phyloP scores from a whole-genome alignment of 2,888 invertebrate species.

The Tetropium fuscum region DNA sequence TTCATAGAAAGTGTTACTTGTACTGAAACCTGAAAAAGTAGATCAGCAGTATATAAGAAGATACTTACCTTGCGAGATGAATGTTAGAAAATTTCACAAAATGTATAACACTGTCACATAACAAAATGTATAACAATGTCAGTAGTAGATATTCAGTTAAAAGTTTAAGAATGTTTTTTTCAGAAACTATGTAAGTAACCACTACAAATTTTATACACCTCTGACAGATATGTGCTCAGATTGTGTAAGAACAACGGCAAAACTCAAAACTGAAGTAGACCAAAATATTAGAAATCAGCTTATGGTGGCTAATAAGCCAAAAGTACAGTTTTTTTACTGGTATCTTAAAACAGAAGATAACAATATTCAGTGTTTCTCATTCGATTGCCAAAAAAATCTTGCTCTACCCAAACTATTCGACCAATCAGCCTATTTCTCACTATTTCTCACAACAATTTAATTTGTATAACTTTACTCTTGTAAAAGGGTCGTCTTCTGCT shows the following conservation, averaged over 20 bases:
- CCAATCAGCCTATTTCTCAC: slow-evolving; percentile 2
- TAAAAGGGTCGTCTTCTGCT: not conserved
- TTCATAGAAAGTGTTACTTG: no score
- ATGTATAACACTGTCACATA: no score
- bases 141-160: no score
- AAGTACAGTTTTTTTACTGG: no score
- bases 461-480: slow-evolving; percentile 14
- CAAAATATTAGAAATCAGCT: slow-evolving; percentile 4
- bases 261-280: slow-evolving; percentile 8
- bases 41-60: no score
- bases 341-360: no score
- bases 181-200: slow-evolving; percentile 11
- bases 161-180: slow-evolving; percentile 11
- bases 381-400: no score
- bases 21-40: no score
- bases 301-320: slow-evolving; percentile 6
- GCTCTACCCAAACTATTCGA: slow-evolving; percentile 8
- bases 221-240: slow-evolving; percentile 11
- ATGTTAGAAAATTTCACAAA: no score
- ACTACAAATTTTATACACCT: slow-evolving; percentile 11
- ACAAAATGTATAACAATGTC: no score
- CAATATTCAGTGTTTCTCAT: no score
- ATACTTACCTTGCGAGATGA: no score
- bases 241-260: slow-evolving; percentile 9
- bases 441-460: slow-evolving; percentile 20